Conservation (phyloP, 2,113 vertebrate genomes). For the Vimba vimba region DNA sequence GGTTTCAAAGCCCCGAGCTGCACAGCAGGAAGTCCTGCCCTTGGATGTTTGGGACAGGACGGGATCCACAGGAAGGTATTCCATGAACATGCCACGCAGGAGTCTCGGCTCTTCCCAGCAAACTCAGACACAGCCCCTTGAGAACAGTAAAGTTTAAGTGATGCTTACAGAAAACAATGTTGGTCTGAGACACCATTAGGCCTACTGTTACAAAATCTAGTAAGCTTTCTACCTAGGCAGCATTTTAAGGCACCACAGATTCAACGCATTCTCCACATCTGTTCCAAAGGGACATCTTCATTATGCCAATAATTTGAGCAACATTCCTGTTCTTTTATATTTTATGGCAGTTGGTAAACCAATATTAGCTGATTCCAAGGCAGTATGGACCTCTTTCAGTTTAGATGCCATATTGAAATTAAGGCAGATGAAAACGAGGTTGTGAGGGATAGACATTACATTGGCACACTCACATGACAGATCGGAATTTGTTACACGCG, state of each 20-base stretch:
- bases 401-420: background rate
- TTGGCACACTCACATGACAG: too few species aligned
- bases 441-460: background rate
- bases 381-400: background rate
- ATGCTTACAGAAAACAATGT: conserved; percentile 1
- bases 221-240: background rate
- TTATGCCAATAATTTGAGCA: background rate
- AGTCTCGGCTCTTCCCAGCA: conserved; percentile 56
- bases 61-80: conserved; percentile 73
- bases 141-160: conserved; percentile 38
- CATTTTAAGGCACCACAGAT: background rate
- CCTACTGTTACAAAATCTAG: background rate
- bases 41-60: conserved; percentile 69
- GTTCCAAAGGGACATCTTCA: background rate
- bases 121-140: conserved; percentile 38
- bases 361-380: background rate
- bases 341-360: background rate
- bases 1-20: conserved; percentile 73
- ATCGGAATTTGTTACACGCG: too few species aligned
- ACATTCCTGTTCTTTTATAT: background rate
- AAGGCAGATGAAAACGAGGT: background rate
- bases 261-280: background rate
- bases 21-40: conserved; percentile 77
- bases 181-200: background rate
- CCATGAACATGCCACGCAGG: conserved; percentile 71